Percentiles rank a stretch among this genome's conserved stretches.
phyloP scores from a whole-genome alignment of 2,113 vertebrate species.

The Ceuthmochares aereus region DNA sequence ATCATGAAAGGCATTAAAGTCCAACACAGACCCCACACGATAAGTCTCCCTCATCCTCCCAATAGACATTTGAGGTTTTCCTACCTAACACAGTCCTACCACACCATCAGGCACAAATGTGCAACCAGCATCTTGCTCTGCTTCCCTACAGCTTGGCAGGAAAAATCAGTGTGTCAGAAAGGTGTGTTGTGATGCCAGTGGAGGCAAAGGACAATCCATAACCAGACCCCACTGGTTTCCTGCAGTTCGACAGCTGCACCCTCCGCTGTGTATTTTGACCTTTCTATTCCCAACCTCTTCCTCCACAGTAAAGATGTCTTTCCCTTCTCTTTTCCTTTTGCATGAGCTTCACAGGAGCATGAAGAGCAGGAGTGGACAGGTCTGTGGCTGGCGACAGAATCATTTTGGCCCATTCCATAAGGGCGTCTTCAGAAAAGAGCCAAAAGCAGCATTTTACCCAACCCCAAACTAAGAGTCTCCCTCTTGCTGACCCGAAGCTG shows the following conservation, averaged over 20 bases:
- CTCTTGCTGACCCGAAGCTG: neutral
- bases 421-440: neutral
- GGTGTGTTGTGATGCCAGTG: neutral
- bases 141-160: neutral
- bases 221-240: neutral
- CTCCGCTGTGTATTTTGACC: rapidly evolving
- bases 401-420: neutral
- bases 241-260: neutral
- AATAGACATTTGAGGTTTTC: neutral
- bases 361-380: neutral
- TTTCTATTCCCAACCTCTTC: neutral
- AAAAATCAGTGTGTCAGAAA: neutral
- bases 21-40: rapidly evolving
- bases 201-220: neutral
- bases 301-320: rapidly evolving
- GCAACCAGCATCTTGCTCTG: neutral
- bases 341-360: neutral
- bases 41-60: rapidly evolving
- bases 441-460: neutral
- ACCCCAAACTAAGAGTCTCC: neutral
- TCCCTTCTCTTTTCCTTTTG: neutral
- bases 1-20: rapidly evolving
- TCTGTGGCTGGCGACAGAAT: neutral
- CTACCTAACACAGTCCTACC: neutral
- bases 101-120: neutral